Evolutionary conservation across 2,113 vertebrate genomes (phyloP), one percentile per base, ranked within the genome.

Genomic region (Semnornis frantzii): DNA sequence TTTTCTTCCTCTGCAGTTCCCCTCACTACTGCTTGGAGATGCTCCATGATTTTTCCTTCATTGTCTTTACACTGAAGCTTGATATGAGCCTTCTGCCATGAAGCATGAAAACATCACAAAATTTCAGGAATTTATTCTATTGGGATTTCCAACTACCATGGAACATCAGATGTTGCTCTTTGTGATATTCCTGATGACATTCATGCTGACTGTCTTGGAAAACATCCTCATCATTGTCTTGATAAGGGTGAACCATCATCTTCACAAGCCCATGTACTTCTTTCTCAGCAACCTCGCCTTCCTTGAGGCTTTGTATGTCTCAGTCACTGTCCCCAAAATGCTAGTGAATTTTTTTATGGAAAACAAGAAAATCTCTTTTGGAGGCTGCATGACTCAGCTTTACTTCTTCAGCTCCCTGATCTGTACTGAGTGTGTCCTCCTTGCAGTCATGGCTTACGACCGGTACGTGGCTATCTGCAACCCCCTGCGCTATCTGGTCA

Each of bases 261-360:
- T 95, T 30, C 93, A 94, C 42, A 96, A 95, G 15, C 89, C 93
- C 19, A 96, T 95, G 93, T 95, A 96, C n/a, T 93, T 94, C 59
- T 95, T 96, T 24, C 80, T 96, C 28, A 90, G 94, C 37, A 87
- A 95, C 20, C 62, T 96, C 20, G 92, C 91, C 62, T 93, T 94
- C 58, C 69, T 96, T 46, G 94, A 96, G 42, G 86, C 68, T 48
- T 96, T 94, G 81, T 95, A 96, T 31, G 75, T 93, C 59, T 94
- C 91, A 52, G 91, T 94, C 50, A 95, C 78, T 42, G 74, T 95
- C 54, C 94, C 95, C 16, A 95, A 87, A 25, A 52, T 96, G 48
- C 89, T 96, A 12, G n/a, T 65, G 39, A 92, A 91, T 57, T 87
- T 93, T 34, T 33, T 89, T 27, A 31, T 44, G 42, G 68, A 74